Base-by-base conservation (phyloP, 2,888 invertebrate genomes). In the Icerya purchasi region DNA sequence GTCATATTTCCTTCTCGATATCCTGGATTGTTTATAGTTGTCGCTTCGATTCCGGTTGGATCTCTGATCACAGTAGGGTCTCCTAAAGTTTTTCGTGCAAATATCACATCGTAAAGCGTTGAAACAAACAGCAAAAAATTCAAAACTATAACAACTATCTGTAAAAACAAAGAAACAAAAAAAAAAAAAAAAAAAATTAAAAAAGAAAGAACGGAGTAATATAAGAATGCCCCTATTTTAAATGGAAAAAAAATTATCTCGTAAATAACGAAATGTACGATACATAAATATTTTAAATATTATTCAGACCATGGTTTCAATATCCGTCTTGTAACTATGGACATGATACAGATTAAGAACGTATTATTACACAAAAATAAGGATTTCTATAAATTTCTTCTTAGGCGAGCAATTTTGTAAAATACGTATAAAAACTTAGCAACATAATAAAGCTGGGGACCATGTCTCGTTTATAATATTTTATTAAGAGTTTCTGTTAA, bases 1-100 rank as follows among this genome's bases (percentile, higher is more conserved):
- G 54, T 54, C 36, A 36, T 63, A 22, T 63, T 65, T 60, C 62
- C 65, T 64, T 89, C 89, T 70, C 86, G 81, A 70, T 84, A 89
- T 49, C 88, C 87, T 3, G 88, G 88, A 75, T 89, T 89, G 67
- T 86, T 86, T 70, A 84, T 86, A 50, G 88, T 87, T 52, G 84
- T 83, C 22, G 81, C 80, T 61, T 79, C 79, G 62, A 77, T 78
- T 2, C 75, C 74, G 36, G 75, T 73, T 24, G 77, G 72, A 64
- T 79, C 76, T 63, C 76, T 70, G 61, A 76, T 73, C 66, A 75
- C 72, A 51, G 88, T 88, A 1, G 89, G 89, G 72, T 89, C 88
- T 18, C 88, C 88, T 5, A 86, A 86, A 23, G 75, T 74, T 62
- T 83, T 77, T 65, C 85, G 76, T 19, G 87, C 79, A 70, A 83